Evolutionary conservation across 2,113 vertebrate genomes (phyloP).

Genomic region (Myotis brandtii): DNA sequence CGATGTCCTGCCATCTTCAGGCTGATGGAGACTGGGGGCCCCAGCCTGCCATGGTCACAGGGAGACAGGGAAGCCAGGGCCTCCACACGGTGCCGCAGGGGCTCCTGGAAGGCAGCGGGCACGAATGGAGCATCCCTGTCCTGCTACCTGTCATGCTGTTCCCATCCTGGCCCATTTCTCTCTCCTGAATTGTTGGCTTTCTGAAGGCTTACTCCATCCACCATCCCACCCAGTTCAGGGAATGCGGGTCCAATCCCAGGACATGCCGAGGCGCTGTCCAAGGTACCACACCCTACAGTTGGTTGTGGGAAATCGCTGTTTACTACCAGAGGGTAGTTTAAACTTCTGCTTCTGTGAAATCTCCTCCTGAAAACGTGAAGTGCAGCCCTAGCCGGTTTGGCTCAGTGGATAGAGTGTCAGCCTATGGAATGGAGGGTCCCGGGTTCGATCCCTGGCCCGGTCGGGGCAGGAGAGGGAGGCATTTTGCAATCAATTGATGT

Average conservation of each 20-base stretch:
- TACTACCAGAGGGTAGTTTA: background rate
- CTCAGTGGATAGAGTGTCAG: too few species aligned
- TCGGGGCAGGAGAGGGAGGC: too few species aligned
- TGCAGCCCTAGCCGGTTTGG: background rate
- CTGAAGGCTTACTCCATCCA: conserved; percentile 40
- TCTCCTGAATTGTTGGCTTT: conserved; percentile 37
- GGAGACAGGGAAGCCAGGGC: conserved; percentile 55
- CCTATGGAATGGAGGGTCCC: too few species aligned
- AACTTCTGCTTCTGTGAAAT: background rate
- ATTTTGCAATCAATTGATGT: too few species aligned
- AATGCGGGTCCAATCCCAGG: background rate
- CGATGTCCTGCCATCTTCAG: conserved; percentile 64
- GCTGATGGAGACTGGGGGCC: conserved; percentile 49
- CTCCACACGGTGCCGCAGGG: conserved; percentile 42
- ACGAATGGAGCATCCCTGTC: conserved; percentile 29
- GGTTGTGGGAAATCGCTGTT: background rate
- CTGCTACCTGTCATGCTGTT: background rate
- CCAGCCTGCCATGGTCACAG: background rate
- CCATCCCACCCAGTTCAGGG: background rate
- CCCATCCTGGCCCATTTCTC: background rate
- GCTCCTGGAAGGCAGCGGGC: conserved; percentile 50
- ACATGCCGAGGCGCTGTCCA: conserved; percentile 52
- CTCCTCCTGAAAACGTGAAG: background rate
- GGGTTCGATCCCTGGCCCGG: too few species aligned
- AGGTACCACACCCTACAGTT: conserved; percentile 15